Evolutionary conservation across 2,113 vertebrate species (phyloP).

Genomic region (Ptilonorhynchus violaceus): DNA sequence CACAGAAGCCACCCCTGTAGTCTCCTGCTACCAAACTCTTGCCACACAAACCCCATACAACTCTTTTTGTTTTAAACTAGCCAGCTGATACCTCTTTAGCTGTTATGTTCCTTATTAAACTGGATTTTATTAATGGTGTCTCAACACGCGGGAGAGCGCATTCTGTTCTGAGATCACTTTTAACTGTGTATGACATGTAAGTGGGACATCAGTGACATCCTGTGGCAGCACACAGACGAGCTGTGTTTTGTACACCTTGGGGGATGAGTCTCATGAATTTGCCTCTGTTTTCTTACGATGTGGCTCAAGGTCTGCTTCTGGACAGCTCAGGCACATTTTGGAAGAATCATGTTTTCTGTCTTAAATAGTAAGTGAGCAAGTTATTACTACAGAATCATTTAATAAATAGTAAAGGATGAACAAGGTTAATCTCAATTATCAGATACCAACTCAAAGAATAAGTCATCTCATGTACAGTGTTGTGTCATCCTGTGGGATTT

Average conservation of each 20-base stretch:
- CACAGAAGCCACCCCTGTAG: neutral
- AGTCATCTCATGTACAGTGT: neutral
- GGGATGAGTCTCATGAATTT: neutral
- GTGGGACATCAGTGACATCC: neutral
- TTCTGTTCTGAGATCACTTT: accelerated
- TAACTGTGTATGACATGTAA: neutral
- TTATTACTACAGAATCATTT: neutral
- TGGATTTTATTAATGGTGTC: neutral
- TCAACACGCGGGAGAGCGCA: accelerated
- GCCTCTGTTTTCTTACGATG: neutral
- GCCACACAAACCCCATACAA: neutral
- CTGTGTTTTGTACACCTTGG: neutral
- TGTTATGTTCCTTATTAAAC: neutral
- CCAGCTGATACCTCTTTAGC: neutral
- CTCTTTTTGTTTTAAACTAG: neutral
- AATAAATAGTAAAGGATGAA: neutral
- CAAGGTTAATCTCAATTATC: neutral
- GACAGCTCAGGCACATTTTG: neutral
- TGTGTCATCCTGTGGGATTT: neutral
- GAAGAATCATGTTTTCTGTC: neutral
- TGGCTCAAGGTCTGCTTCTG: neutral
- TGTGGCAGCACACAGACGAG: neutral
- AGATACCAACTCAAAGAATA: neutral
- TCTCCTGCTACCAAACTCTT: neutral
- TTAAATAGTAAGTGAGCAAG: neutral